Evolutionary conservation across 2,797 vertebrate species (phyloP), one percentile per base, ranked within the genome.

Genomic region (Bovichtus diacanthus): DNA sequence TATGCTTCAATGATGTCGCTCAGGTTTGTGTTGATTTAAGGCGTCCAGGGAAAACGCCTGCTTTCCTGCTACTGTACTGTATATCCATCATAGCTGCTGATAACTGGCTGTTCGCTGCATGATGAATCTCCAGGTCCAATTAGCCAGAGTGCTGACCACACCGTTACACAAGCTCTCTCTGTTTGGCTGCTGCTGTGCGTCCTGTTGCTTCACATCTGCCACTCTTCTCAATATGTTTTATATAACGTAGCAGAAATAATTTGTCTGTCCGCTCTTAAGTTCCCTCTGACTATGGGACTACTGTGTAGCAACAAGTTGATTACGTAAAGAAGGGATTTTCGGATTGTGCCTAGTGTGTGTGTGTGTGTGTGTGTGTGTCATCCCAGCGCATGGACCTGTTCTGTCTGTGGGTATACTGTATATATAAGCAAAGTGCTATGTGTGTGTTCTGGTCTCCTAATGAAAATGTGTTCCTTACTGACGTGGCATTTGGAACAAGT

Each of bases 31-130:
- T 76, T 39, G 60, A 69, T 77, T 34, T 59, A 81, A 67, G 18
- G 80, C 74, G 13, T 82, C 79, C 27, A 9, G 41, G 79, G 74
- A 31, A 80, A 80, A 83, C 6, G 43, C 43, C 61, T 68, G 44
- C 25, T 34, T 73, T 73, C 50, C 46, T 61, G 50, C 68, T 63
- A 8, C 68, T 56, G 23, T n/a, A 18, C 69, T 67, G 19, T 60
- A 34, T 54, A 78, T 89, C 54, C 59, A 61, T 92, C 82, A 80
- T 9, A 76, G 77, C 70, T 69, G 81, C 63, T 83, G 69, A 88
- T 90, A 88, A 89, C 15, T 31, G 58, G 29, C 64, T 82, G 72
- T 31, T 8, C 34, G 31, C 31, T 34, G 31, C 6, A 34, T 34
- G 31, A 34, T 34, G 31, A 31, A 34, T 34, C 31, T 34, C 31